These are phyloP conservation scores for Calyptomena viridis DNA, from an alignment of 2,113 vertebrate species.

Conservation along the genomic window DNA sequence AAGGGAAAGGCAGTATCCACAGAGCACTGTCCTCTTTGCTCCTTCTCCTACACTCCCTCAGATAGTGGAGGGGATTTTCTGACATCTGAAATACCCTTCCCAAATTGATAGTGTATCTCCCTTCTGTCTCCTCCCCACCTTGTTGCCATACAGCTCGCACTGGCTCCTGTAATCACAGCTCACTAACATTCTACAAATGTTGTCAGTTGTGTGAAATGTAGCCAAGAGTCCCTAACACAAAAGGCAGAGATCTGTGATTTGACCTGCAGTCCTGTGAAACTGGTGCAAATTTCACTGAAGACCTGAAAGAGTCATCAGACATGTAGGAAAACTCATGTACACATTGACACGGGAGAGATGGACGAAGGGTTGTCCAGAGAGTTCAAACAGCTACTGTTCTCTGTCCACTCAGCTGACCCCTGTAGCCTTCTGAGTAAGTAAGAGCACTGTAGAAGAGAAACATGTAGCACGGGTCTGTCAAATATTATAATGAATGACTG, in stretches of 20 bases:
- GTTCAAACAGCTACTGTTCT: not conserved
- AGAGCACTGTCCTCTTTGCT: not conserved
- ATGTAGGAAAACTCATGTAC: not conserved
- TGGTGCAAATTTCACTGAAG: not conserved
- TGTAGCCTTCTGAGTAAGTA: not conserved
- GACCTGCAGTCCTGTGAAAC: not conserved
- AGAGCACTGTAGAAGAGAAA: not conserved
- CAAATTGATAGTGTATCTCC: not conserved
- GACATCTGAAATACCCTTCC: not conserved
- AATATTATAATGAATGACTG: not conserved
- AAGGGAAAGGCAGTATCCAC: not conserved
- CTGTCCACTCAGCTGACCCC: not conserved
- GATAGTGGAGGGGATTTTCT: not conserved
- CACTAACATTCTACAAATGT: not conserved
- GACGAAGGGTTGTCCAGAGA: not conserved
- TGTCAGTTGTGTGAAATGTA: not conserved
- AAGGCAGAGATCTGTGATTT: not conserved
- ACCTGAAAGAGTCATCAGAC: not conserved
- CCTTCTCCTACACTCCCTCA: not conserved
- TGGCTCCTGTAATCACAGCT: not conserved
- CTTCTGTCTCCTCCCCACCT: not conserved
- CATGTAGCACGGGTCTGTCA: not conserved
- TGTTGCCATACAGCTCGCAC: not conserved
- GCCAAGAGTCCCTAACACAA: not conserved
- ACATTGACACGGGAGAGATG: accelerated